These are phyloP conservation scores for Dichetophora obliterata DNA, from an alignment of 2,888 invertebrate species.

Conservation along the genomic window DNA sequence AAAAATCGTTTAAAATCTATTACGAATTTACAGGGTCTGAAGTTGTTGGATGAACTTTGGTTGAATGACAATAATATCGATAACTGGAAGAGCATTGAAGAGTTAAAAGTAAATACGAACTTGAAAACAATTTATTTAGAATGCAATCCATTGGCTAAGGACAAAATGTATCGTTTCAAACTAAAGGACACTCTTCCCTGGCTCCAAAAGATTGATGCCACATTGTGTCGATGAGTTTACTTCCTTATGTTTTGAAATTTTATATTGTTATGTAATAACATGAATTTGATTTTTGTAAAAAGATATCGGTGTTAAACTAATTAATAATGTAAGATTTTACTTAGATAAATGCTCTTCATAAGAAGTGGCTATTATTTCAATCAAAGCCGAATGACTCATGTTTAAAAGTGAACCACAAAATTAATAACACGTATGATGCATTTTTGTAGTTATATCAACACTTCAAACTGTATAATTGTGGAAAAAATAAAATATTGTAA, in stretches of 20 bases:
- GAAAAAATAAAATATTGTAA: neutral
- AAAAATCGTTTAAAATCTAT: slow-evolving; percentile 86
- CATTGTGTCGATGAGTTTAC: slow-evolving; percentile 74
- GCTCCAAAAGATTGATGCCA: slow-evolving; percentile 95
- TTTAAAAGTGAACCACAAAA: neutral
- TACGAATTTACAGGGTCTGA: slow-evolving; percentile 82
- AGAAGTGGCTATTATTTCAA: neutral
- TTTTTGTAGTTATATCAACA: neutral
- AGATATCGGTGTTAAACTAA: too few relatives aligned
- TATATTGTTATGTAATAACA: too few relatives aligned
- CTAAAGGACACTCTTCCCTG: slow-evolving; percentile 86
- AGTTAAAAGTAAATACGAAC: slow-evolving; percentile 77
- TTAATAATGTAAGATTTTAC: too few relatives aligned
- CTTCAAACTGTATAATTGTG: neutral
- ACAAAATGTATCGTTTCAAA: slow-evolving; percentile 91
- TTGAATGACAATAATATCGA: slow-evolving; percentile 90
- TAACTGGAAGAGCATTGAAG: slow-evolving; percentile 87
- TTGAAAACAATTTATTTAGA: slow-evolving; percentile 92
- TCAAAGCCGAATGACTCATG: neutral
- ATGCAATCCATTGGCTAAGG: slow-evolving; percentile 87
- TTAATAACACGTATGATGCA: neutral
- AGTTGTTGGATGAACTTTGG: slow-evolving; percentile 94
- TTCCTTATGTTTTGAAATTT: neutral
- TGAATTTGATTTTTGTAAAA: too few relatives aligned
- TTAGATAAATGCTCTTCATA: too few relatives aligned